These are phyloP conservation scores for Chiloscyllium plagiosum DNA, from an alignment of 2,113 vertebrate species.

Conservation along the genomic window DNA sequence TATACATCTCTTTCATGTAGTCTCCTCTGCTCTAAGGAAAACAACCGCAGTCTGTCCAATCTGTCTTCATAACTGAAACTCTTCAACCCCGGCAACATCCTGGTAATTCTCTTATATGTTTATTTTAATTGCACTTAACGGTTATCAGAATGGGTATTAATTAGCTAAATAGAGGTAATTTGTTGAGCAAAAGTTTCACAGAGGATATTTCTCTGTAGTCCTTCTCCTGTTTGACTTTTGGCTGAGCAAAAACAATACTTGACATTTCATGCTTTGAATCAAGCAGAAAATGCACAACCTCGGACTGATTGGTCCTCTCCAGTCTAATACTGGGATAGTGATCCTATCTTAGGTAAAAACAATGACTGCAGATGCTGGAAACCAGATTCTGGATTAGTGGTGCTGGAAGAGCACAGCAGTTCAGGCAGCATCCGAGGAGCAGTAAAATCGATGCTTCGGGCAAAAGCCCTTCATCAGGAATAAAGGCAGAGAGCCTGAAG, in stretches of 20 bases:
- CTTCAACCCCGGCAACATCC: too few relatives aligned
- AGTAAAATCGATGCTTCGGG: too few relatives aligned
- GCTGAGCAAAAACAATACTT: constrained; percentile 39
- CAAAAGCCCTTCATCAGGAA: too few relatives aligned
- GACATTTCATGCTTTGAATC: constrained; percentile 39
- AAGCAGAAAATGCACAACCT: constrained; percentile 38
- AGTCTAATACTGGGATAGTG: constrained; percentile 51
- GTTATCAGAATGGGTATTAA: constrained; percentile 24
- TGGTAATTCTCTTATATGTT: background rate
- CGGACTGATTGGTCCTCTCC: constrained; percentile 44
- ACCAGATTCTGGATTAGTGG: too few relatives aligned
- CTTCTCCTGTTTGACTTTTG: constrained; percentile 39
- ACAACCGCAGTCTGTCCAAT: too few relatives aligned
- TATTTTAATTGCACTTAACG: background rate
- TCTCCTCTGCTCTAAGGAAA: too few relatives aligned
- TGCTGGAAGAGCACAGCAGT: too few relatives aligned
- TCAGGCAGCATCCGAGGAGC: too few relatives aligned
- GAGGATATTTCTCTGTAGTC: constrained; percentile 38
- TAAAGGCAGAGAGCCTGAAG: too few relatives aligned
- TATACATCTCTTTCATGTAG: too few relatives aligned
- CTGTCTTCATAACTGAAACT: too few relatives aligned
- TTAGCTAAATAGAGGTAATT: constrained; percentile 5
- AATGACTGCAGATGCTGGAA: too few relatives aligned
- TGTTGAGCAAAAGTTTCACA: background rate
- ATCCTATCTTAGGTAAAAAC: constrained; percentile 41